Base-by-base conservation (phyloP, 2,888 invertebrate genomes). In the Allophyes oxyacanthae region DNA sequence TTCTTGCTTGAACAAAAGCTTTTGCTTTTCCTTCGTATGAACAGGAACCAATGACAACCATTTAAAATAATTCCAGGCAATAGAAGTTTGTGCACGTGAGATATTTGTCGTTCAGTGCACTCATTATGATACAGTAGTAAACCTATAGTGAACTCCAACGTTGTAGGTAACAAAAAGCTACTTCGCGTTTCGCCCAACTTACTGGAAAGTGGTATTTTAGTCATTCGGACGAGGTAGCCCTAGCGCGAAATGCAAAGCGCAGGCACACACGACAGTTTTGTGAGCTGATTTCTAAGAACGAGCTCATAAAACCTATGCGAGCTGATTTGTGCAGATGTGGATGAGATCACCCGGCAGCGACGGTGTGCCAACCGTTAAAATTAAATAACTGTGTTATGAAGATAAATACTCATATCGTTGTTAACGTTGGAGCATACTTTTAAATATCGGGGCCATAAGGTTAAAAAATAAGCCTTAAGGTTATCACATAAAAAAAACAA, bases 261-360 rank as follows among this genome's bases (percentile, higher is more conserved):
- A 38, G 36, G 41, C n/a, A n/a, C 38, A 0, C 30, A 40, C 15
- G 32, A 30, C 44, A 20, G n/a, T 41, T 32, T 50, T 11, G 45
- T 25, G 45, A 14, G n/a, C 40, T 42, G 33, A 50, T 13, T 66
- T 70, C 66, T 58, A 20, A 40, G 71, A 57, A 72, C 26, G 7
- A 43, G 42, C 43, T 56, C 54, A 13, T 55, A 53, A 64, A 49
- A 49, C 44, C 37, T 34, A 40, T 33, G 41, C 52, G 41, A 61
- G 58, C 68, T 54, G 56, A 63, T 37, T 60, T 54, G 46, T 58
- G 38, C 78, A 78, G 77, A 76, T 56, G 58, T 11, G 49, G 50
- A 65, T 78, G 77, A 77, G 64, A 49, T 78, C 77, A 78, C 56
- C 60, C 41, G 49, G 46, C 46, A 13, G 0, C 33, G n/a, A 7